Evolutionary conservation across 2,113 vertebrate species (phyloP).

Genomic region (Amphiprion ocellaris): DNA sequence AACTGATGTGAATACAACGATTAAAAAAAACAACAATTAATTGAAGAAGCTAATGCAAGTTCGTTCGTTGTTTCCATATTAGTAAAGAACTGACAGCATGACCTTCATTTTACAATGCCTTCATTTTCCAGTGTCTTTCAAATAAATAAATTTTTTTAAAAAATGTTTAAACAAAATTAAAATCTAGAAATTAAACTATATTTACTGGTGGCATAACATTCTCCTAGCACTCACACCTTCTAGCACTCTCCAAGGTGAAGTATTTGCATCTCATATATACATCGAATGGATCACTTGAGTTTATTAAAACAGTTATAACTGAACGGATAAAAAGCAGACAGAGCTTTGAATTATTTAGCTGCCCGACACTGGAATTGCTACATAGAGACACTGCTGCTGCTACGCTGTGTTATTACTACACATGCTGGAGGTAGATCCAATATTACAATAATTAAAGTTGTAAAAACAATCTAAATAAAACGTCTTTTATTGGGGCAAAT

Average conservation of each 20-base stretch:
- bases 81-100: neutral
- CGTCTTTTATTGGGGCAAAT: neutral
- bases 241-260: neutral
- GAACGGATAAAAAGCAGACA: constrained; percentile 18
- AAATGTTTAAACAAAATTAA: neutral
- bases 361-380: constrained; percentile 2
- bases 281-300: constrained; percentile 21
- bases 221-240: neutral
- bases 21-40: neutral
- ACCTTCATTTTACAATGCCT: neutral
- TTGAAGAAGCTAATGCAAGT: neutral
- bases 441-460: neutral
- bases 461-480: neutral
- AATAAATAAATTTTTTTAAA: neutral
- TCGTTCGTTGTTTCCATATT: neutral
- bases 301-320: constrained; percentile 31
- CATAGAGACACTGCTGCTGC: neutral
- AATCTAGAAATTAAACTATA: neutral
- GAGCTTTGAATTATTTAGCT: constrained; percentile 55
- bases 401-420: neutral
- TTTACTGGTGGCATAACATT: neutral
- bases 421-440: neutral
- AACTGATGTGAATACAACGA: neutral
- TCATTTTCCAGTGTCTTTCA: neutral
- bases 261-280: constrained; percentile 23